Percentiles rank a stretch among this genome's conserved stretches.
Evolutionary conservation across 92 coral and sea anemone species (phyloP).

Genomic region (Nematostella vectensis): DNA sequence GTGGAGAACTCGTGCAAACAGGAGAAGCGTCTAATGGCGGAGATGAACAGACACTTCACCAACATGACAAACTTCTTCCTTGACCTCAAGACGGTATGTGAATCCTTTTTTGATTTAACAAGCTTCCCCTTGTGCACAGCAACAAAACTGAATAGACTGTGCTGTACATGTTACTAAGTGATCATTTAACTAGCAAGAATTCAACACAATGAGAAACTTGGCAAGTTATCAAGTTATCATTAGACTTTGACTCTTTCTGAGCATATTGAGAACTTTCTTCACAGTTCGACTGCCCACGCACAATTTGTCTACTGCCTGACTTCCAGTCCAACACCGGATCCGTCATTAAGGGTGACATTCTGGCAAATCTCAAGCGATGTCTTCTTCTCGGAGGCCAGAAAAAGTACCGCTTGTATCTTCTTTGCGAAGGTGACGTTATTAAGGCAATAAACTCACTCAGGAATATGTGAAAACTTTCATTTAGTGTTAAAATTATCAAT

Average conservation of each 20-base stretch:
- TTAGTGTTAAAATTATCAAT: too few relatives aligned
- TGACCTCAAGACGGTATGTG: constrained; percentile 38
- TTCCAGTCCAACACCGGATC: constrained; percentile 24
- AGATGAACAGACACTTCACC: constrained; percentile 32
- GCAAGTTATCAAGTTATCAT: too few relatives aligned
- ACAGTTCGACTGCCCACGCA: constrained; percentile 53
- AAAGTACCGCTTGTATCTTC: constrained; percentile 41
- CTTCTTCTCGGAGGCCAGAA: constrained; percentile 24
- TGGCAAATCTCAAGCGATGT: constrained; percentile 17
- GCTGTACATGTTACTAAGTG: too few relatives aligned
- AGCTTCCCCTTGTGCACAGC: too few relatives aligned
- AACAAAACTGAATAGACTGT: too few relatives aligned
- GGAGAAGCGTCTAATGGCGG: constrained; percentile 37
- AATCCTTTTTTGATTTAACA: neutral
- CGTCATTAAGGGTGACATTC: constrained; percentile 27
- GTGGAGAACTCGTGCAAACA: constrained; percentile 29
- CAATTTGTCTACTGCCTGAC: constrained; percentile 47
- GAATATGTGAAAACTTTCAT: too few relatives aligned
- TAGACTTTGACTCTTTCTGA: too few relatives aligned
- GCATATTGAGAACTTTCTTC: too few relatives aligned
- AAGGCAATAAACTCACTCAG: too few relatives aligned
- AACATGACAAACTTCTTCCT: constrained; percentile 39
- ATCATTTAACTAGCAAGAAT: too few relatives aligned
- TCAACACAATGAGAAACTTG: too few relatives aligned
- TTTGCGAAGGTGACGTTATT: constrained; percentile 74